A percentile compares a stretch with the other conserved stretches of the same genome.
These are phyloP conservation scores for Antedon mediterranea DNA, from an alignment of 53 echinoderm and acorn worm genomes.

Conservation along the genomic window DNA sequence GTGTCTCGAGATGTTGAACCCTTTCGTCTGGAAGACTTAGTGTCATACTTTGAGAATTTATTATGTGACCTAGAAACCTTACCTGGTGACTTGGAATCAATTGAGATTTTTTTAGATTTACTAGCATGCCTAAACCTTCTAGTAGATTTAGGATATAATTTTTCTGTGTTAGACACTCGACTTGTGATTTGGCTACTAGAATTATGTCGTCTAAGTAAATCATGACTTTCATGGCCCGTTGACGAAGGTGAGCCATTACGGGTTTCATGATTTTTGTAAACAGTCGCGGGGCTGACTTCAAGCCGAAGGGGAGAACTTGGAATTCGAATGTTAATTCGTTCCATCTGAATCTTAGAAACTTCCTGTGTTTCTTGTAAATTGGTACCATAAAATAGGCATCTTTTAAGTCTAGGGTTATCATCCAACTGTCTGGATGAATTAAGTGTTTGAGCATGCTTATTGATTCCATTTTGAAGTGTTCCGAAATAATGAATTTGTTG, in stretches of 20 bases:
- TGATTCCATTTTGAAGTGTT: slow-evolving; percentile 18
- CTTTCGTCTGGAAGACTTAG: slow-evolving; percentile 21
- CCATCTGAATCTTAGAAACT: slow-evolving; percentile 19
- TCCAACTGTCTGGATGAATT: background rate
- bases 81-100: slow-evolving; percentile 10
- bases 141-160: slow-evolving; percentile 13
- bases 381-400: slow-evolving; percentile 17
- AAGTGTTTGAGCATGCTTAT: slow-evolving; percentile 1
- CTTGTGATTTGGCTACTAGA: background rate
- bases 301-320: slow-evolving; percentile 16
- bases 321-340: background rate
- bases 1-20: background rate
- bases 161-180: background rate
- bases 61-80: slow-evolving; percentile 13
- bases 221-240: background rate
- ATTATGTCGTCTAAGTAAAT: slow-evolving; percentile 1
- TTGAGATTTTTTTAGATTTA: slow-evolving; percentile 20
- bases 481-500: slow-evolving; percentile 4
- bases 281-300: slow-evolving; percentile 12
- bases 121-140: slow-evolving; percentile 2
- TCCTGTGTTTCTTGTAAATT: background rate
- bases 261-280: slow-evolving; percentile 24
- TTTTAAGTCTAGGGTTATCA: slow-evolving; percentile 13
- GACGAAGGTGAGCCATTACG: background rate
- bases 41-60: slow-evolving; percentile 13